Conservation (phyloP, 2,797 vertebrate genomes). For the Thunnus albacares region DNA sequence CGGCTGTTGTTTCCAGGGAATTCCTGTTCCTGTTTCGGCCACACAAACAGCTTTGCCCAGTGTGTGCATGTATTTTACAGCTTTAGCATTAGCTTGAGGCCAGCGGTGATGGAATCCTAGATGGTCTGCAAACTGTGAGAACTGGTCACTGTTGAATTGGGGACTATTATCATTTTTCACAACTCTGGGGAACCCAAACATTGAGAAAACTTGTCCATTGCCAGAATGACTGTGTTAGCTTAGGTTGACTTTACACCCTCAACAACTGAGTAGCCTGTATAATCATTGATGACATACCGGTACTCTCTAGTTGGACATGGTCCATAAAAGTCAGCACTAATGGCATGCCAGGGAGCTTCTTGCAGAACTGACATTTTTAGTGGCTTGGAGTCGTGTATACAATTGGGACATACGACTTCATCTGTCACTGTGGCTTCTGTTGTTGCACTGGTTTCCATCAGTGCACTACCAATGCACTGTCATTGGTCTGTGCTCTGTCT, state of each 20-base stretch:
- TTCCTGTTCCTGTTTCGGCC: background rate
- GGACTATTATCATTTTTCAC: slow-evolving; percentile 49
- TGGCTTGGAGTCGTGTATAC: slow-evolving; percentile 18
- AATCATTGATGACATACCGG: slow-evolving; percentile 36
- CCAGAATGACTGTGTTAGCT: slow-evolving; percentile 28
- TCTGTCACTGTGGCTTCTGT: too few relatives aligned
- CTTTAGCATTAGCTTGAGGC: slow-evolving; percentile 36
- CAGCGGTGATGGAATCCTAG: slow-evolving; percentile 19
- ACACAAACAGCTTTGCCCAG: slow-evolving; percentile 16
- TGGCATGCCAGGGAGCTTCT: slow-evolving; percentile 20
- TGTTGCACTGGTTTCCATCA: too few relatives aligned
- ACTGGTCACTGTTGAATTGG: slow-evolving; percentile 37
- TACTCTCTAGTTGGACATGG: slow-evolving; percentile 45
- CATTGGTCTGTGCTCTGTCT: too few relatives aligned
- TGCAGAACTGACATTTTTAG: slow-evolving; percentile 32
- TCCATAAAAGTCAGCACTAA: slow-evolving; percentile 46
- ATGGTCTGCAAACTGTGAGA: slow-evolving; percentile 21
- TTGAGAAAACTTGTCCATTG: slow-evolving; percentile 31
- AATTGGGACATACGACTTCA: too few relatives aligned
- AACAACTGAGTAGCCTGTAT: slow-evolving; percentile 29
- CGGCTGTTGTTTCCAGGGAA: slow-evolving; percentile 43
- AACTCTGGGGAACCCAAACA: slow-evolving; percentile 39
- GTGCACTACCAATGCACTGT: too few relatives aligned
- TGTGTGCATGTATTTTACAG: slow-evolving; percentile 43
- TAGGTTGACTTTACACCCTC: slow-evolving; percentile 16